A percentile compares a stretch with the other conserved stretches of the same genome.
phyloP scores from a whole-genome alignment of 2,113 vertebrate species.

The Psephotus haematonotus region DNA sequence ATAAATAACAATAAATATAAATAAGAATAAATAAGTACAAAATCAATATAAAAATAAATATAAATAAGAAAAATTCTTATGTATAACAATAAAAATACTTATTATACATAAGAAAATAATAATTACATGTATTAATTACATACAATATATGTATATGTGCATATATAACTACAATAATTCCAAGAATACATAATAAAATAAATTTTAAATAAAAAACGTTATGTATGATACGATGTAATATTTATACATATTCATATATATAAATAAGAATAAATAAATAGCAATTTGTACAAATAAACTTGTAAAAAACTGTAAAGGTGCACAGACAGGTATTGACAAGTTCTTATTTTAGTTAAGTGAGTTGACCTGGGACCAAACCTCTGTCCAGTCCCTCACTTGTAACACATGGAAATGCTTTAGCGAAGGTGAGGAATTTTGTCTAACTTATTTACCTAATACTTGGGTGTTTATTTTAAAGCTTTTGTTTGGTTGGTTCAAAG shows the following conservation, averaged over 20 bases:
- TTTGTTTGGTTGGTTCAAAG: neutral
- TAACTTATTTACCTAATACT: neutral
- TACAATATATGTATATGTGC: neutral
- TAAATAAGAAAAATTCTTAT: no score
- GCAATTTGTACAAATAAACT: neutral
- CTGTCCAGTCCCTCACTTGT: neutral
- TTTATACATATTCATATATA: neutral
- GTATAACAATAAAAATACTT: neutral
- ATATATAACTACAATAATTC: no score
- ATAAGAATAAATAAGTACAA: neutral
- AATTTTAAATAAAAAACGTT: neutral
- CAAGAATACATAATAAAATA: neutral
- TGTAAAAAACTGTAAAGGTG: rapidly evolving
- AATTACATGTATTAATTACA: neutral
- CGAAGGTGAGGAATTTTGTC: neutral
- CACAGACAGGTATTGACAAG: neutral
- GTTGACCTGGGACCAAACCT: neutral
- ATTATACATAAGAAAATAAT: neutral
- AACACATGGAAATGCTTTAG: neutral
- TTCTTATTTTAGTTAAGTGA: neutral
- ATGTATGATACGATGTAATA: neutral
- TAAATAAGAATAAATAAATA: neutral
- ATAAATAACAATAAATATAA: no score
- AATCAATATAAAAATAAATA: no score
- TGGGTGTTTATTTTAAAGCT: neutral